Conservation (phyloP, 2,888 invertebrate species). For the Drosophila mimetica region DNA sequence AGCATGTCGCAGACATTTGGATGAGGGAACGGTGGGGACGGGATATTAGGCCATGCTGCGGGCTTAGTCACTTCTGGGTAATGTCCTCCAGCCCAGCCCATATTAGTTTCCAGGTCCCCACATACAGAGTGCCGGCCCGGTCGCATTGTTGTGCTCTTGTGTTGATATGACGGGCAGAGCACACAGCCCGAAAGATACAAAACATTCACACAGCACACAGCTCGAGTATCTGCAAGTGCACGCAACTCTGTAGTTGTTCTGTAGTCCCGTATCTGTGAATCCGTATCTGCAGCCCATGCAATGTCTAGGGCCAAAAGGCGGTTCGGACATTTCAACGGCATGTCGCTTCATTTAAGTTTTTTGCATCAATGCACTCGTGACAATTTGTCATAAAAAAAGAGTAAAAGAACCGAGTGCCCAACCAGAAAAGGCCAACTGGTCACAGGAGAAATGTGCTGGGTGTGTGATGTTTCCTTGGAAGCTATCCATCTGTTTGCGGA, state of each 20-base stretch:
- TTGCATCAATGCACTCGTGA: conserved; percentile 81
- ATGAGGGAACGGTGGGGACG: not conserved
- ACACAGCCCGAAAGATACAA: conserved; percentile 54
- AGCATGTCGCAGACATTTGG: conserved; percentile 47
- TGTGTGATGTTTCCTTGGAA: not conserved
- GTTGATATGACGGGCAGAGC: conserved; percentile 65
- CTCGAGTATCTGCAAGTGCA: conserved; percentile 77
- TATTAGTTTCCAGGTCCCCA: conserved; percentile 69
- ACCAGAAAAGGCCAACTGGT: conserved; percentile 34
- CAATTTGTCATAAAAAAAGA: conserved; percentile 74
- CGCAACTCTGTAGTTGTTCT: conserved; percentile 53
- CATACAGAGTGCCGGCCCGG: conserved; percentile 13
- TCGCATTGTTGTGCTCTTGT: conserved; percentile 50
- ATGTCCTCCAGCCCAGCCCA: conserved; percentile 60
- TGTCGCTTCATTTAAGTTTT: conserved; percentile 80
- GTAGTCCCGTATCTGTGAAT: conserved; percentile 39
- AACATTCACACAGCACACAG: conserved; percentile 27
- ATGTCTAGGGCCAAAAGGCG: conserved; percentile 60
- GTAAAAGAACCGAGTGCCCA: conserved; percentile 20
- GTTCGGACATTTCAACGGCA: conserved; percentile 76
- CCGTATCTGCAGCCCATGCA: conserved; percentile 37
- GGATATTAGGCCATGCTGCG: conserved; percentile 55
- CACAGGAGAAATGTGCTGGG: conserved; percentile 6
- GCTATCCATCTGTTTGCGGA: conserved; percentile 10
- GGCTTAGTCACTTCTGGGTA: conserved; percentile 70